A percentile compares a stretch with the other conserved stretches of the same genome.
phyloP scores from a whole-genome alignment of 2,888 invertebrate species.

The Amitus sp. region DNA sequence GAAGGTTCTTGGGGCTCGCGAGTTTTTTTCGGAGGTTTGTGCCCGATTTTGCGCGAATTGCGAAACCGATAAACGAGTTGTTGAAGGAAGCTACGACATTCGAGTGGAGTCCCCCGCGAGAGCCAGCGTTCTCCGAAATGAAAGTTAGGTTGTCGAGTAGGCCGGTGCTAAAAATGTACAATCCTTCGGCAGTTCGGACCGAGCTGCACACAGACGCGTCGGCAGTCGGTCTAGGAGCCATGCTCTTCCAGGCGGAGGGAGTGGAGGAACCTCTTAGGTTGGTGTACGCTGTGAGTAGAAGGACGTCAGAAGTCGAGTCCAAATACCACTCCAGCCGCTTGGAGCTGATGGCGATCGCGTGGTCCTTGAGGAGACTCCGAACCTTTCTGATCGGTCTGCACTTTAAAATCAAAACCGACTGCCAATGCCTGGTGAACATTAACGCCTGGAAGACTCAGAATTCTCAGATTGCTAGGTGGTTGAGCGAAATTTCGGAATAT shows the following conservation, averaged over 20 bases:
- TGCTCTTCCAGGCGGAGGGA: constrained; percentile 34
- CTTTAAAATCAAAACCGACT: constrained; percentile 2
- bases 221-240: constrained; percentile 1
- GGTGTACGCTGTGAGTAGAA: background rate
- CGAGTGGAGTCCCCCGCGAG: constrained; percentile 1
- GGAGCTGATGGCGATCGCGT: constrained; percentile 7
- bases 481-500: background rate
- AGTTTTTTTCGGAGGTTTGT: constrained; percentile 31
- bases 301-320: background rate
- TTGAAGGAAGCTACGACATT: constrained; percentile 2
- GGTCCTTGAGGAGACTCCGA: background rate
- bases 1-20: constrained; percentile 21
- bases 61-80: background rate
- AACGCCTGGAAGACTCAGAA: background rate
- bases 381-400: background rate
- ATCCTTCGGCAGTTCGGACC: constrained; percentile 13
- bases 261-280: constrained; percentile 5
- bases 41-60: constrained; percentile 13
- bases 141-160: background rate
- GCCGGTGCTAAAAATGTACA: background rate
- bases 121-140: constrained; percentile 6
- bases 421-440: background rate
- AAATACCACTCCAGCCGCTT: background rate
- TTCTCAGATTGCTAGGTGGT: constrained; percentile 7
- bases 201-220: constrained; percentile 23